Evolutionary conservation across 2,888 invertebrate genomes (phyloP), one percentile per base, ranked within the genome.

Genomic region (Thera obeliscata): DNA sequence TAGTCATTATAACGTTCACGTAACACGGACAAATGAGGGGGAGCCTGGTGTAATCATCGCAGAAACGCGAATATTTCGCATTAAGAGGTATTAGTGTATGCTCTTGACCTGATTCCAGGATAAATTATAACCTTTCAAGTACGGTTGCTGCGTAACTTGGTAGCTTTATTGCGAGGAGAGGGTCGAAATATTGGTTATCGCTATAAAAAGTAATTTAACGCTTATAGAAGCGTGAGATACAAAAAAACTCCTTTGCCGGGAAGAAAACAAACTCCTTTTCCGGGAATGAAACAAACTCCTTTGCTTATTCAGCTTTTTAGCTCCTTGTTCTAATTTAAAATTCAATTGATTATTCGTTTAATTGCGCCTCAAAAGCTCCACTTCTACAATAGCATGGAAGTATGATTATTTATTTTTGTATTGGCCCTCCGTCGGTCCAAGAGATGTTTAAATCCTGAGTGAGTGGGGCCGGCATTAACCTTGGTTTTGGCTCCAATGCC

Each of bases 21-120:
- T 76, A 76, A 75, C 74, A 68, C 68, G 77, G 77, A 79, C 82
- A 79, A 82, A 82, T 80, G 81, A 78, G 74, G 66, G 52, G 68
- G 50, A 61, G 64, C 55, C 55, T 50, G 52, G 58, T 58, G 75
- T 72, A 74, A 81, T 81, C 77, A 81, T 78, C 76, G 73, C 77
- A 76, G 75, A 76, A 76, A 73, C 77, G 71, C 74, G 73, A 77
- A 77, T 71, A 74, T 69, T 69, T 68, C 71, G 60, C 67, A 65
- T 71, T 61, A 78, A 70, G 77, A 72, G 72, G 80, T 78, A 82
- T 82, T 82, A 82, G 79, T 75, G 74, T 71, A 64, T 68, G 73
- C 74, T 80, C 83, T 83, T 84, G 83, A 83, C 83, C 84, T 76
- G 74, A 74, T 80, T 84, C 74, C 74, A 73, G 74, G 68, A 77